Conservation (phyloP, 1,140 invertebrate genomes). For the Teleopsis dalmanni region DNA sequence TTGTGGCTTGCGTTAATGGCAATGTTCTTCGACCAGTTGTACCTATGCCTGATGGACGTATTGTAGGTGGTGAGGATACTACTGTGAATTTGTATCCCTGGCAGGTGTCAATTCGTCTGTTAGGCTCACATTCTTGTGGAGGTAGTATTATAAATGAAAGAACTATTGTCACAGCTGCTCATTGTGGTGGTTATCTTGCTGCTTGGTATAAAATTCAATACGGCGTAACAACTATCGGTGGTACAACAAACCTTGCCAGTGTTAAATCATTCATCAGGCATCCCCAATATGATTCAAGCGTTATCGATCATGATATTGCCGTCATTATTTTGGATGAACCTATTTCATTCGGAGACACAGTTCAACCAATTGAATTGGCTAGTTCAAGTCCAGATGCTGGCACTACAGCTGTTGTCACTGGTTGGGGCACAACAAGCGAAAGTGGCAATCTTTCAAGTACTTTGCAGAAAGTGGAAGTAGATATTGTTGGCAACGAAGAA, state of each 20-base stretch:
- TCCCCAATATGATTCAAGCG: slow-evolving; percentile 3
- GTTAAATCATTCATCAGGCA: slow-evolving; percentile 1
- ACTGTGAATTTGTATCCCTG: slow-evolving; percentile 15
- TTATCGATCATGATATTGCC: slow-evolving; percentile 10
- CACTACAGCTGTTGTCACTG: slow-evolving; percentile 6
- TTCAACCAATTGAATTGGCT: slow-evolving; percentile 7
- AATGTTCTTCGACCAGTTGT: background rate
- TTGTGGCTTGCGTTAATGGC: background rate
- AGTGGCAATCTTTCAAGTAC: background rate
- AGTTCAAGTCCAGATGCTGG: background rate
- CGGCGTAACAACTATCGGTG: slow-evolving; percentile 1
- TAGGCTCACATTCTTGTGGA: slow-evolving; percentile 36
- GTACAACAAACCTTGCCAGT: slow-evolving; percentile 6
- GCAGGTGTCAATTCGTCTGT: slow-evolving; percentile 11
- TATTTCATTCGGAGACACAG: background rate
- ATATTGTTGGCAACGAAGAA: background rate
- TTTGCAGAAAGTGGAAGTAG: slow-evolving; percentile 13
- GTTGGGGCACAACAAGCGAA: slow-evolving; percentile 11
- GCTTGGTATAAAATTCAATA: slow-evolving; percentile 6
- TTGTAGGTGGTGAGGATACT: slow-evolving; percentile 16
- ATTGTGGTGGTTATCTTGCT: slow-evolving; percentile 39
- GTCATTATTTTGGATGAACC: background rate
- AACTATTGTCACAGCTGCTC: slow-evolving; percentile 50
- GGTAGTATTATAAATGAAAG: slow-evolving; percentile 45
- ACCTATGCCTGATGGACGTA: slow-evolving; percentile 9